A percentile compares a stretch with the other conserved stretches of the same genome.
phyloP scores from a whole-genome alignment of 1,140 invertebrate species.

The Pachyrhynchus sulphureomaculatus region DNA sequence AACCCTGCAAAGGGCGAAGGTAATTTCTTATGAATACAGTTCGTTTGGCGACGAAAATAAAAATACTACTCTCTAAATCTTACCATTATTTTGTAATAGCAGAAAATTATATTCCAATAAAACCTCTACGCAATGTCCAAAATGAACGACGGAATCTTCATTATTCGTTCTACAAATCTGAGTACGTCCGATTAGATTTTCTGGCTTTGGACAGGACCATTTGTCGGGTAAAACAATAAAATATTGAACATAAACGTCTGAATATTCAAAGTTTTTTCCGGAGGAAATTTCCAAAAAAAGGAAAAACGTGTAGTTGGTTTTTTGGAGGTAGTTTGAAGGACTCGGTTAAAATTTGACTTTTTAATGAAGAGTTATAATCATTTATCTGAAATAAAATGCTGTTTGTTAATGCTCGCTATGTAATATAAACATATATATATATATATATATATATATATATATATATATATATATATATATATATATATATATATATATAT shows the following conservation, averaged over 20 bases:
- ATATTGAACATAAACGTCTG: conserved; percentile 42
- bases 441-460: too few species aligned
- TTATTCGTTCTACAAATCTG: conserved; percentile 34
- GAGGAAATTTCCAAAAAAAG: conserved; percentile 44
- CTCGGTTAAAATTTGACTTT: background rate
- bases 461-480: too few species aligned
- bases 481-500: too few species aligned
- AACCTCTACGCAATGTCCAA: conserved; percentile 41
- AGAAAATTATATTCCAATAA: conserved; percentile 38
- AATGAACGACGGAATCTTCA: conserved; percentile 33
- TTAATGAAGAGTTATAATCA: conserved; percentile 9
- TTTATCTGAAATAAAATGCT: conserved; percentile 27
- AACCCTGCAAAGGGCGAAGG: too few species aligned
- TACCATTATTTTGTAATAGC: conserved; percentile 11
- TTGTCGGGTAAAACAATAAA: conserved; percentile 40
- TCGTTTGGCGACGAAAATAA: too few species aligned
- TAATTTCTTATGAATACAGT: too few species aligned
- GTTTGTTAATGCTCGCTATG: too few species aligned
- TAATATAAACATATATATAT: too few species aligned
- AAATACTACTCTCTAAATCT: background rate
- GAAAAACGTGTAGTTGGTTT: conserved; percentile 38
- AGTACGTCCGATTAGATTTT: conserved; percentile 35
- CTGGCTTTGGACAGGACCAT: conserved; percentile 33
- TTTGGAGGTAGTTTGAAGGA: conserved; percentile 39
- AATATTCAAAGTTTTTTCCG: conserved; percentile 41